phyloP scores from a whole-genome alignment of 1,140 invertebrate genomes.

The Bombus turneri region DNA sequence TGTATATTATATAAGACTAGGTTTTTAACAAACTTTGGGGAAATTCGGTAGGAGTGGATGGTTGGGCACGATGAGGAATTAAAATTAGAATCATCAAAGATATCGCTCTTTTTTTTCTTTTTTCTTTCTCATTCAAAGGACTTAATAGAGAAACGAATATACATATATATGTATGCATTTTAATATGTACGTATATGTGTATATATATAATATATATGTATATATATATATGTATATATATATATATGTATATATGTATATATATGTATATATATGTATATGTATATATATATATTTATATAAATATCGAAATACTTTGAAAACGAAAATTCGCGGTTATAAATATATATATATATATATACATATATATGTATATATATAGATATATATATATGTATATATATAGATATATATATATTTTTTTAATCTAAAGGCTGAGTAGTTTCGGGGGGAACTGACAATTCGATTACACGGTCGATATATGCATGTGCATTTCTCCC shows the following conservation, averaged over 20 bases:
- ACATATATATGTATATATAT: background rate
- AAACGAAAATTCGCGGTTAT: constrained; percentile 50
- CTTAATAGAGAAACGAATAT: constrained; percentile 30
- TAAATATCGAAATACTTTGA: constrained; percentile 59
- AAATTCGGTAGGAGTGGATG: constrained; percentile 24
- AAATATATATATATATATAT: constrained; percentile 18
- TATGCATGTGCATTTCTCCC: constrained; percentile 25
- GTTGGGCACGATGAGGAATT: constrained; percentile 24
- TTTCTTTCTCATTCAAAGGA: constrained; percentile 11
- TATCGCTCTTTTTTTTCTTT: constrained; percentile 13
- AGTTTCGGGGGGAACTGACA: constrained; percentile 66
- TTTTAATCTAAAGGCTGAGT: constrained; percentile 68
- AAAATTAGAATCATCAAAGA: constrained; percentile 38
- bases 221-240: background rate
- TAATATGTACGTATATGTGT: constrained; percentile 1
- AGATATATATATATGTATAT: background rate
- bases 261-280: constrained; percentile 11
- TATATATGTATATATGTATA: constrained; percentile 26
- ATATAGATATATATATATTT: background rate
- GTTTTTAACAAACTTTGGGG: constrained; percentile 78
- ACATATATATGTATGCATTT: background rate
- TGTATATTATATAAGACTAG: constrained; percentile 69
- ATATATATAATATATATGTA: background rate
- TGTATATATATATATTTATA: constrained; percentile 20
- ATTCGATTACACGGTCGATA: constrained; percentile 62